Percentiles rank a stretch among this genome's conserved stretches.
Evolutionary conservation across 2,797 vertebrate species (phyloP).

Genomic region (Eutrigla gurnardus): DNA sequence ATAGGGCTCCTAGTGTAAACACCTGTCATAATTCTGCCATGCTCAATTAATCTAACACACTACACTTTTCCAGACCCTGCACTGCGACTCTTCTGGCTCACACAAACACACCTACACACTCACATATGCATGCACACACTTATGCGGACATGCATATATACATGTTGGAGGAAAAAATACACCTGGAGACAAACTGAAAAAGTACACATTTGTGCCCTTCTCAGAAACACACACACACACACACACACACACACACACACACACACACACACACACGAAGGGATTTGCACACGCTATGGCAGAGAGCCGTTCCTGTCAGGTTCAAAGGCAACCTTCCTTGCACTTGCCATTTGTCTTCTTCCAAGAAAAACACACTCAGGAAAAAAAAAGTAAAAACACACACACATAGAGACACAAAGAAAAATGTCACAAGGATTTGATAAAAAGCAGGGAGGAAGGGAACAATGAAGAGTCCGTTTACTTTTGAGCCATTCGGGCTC

Average conservation of each 20-base stretch:
- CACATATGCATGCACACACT: conserved; percentile 15
- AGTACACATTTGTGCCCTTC: conserved; percentile 50
- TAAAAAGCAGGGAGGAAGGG: conserved; percentile 75
- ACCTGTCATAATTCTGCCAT: conserved; percentile 87
- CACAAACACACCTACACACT: conserved; percentile 62
- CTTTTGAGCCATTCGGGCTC: conserved; percentile 70
- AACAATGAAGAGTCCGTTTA: conserved; percentile 73
- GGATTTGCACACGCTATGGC: conserved; percentile 53
- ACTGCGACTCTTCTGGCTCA: conserved; percentile 55
- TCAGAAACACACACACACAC: conserved; percentile 37
- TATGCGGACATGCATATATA: conserved; percentile 49
- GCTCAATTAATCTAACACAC: conserved; percentile 84
- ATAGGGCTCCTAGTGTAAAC: conserved; percentile 83
- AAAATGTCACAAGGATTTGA: conserved; percentile 74
- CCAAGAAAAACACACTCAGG: conserved; percentile 72
- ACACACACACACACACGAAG: conserved; percentile 23
- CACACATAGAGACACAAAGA: conserved; percentile 65
- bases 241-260: conserved; percentile 27
- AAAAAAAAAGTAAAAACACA: conserved; percentile 53
- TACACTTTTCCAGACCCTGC: conserved; percentile 81
- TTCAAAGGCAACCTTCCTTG: conserved; percentile 74
- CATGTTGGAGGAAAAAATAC: conserved; percentile 39
- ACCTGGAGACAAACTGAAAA: conserved; percentile 43
- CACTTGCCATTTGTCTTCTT: conserved; percentile 74
- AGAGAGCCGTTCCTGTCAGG: conserved; percentile 65